Evolutionary conservation across 2,888 invertebrate species (phyloP).

Genomic region (Drosophila acutilabella): DNA sequence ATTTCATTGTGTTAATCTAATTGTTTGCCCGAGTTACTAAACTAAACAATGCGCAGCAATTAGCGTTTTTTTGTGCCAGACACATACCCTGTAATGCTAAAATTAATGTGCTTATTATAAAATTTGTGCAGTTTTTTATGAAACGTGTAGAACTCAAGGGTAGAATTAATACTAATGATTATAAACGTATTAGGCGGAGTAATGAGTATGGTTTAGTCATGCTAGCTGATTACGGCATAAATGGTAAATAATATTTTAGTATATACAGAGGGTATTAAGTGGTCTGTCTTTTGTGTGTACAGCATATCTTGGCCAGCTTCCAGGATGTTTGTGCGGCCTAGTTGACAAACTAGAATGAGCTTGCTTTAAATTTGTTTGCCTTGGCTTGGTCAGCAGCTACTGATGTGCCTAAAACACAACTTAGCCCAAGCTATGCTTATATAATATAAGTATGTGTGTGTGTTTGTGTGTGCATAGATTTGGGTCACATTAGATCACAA

Average conservation of each 20-base stretch:
- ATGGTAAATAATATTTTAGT: too few relatives aligned
- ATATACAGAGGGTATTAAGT: not conserved
- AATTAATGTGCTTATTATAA: not conserved
- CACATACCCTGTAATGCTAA: constrained; percentile 6
- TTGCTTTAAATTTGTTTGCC: constrained; percentile 63
- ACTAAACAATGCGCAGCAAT: constrained; percentile 15
- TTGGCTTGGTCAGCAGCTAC: constrained; percentile 50
- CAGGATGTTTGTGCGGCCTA: constrained; percentile 44
- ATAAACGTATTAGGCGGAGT: not conserved
- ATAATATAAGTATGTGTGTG: not conserved
- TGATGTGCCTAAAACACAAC: constrained; percentile 7
- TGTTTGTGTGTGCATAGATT: constrained; percentile 39
- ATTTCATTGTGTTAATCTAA: constrained; percentile 13
- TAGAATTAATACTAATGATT: not conserved
- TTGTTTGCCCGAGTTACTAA: constrained; percentile 25
- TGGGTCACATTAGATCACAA: constrained; percentile 73
- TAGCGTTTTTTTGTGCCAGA: constrained; percentile 4
- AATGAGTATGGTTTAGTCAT: not conserved
- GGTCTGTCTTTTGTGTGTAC: not conserved
- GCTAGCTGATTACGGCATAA: too few relatives aligned
- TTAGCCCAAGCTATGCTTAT: not conserved
- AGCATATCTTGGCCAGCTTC: constrained; percentile 29
- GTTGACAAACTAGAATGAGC: constrained; percentile 45
- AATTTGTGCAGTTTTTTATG: not conserved
- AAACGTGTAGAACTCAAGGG: too few relatives aligned